Evolutionary conservation across 2,888 invertebrate genomes (phyloP), one percentile per base, ranked within the genome.

Genomic region (Tiphia femorata): DNA sequence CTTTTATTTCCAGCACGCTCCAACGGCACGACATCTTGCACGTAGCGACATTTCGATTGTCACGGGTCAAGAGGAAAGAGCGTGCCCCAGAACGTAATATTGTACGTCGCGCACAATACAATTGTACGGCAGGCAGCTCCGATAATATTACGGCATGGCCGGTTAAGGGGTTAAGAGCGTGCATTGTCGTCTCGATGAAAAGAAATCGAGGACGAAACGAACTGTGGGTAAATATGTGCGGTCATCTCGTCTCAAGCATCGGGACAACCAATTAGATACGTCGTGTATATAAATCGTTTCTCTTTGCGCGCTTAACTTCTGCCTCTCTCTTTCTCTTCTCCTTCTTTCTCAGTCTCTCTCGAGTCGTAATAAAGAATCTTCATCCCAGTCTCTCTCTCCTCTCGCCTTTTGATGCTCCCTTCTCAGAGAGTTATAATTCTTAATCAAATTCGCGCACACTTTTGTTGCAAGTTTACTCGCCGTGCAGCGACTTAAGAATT

Each of bases 161-260:
- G 67, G 62, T 69, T 64, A 64, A 64, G 62, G 51, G 69, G 69
- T 70, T 70, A 70, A 69, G 64, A 62, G 69, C 69, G 61, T 64
- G 66, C 64, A 55, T 62, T 69, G 67, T 61, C 60, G 62, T 70
- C 70, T 70, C 69, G 64, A 67, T 69, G 60, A 58, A 69, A 58
- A 67, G 70, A 70, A 68, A 70, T 70, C 70, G 70, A 67, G 70
- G 69, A 62, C 70, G 58, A 58, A 64, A 69, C 70, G 69, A 69
- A 69, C 69, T 62, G 67, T 69, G 62, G 64, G 69, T 61, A 70
- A 70, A 69, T 69, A 70, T 59, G 53, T 48, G 59, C 51, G 55
- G 54, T 53, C 60, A 59, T 56, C 49, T 47, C 49, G 41, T 58
- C 63, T 46, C 40, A 47, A 30, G 30, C 40, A 58, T 54, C 61